Evolutionary conservation across 2,797 vertebrate species (phyloP).

Genomic region (Pangasius djambal): DNA sequence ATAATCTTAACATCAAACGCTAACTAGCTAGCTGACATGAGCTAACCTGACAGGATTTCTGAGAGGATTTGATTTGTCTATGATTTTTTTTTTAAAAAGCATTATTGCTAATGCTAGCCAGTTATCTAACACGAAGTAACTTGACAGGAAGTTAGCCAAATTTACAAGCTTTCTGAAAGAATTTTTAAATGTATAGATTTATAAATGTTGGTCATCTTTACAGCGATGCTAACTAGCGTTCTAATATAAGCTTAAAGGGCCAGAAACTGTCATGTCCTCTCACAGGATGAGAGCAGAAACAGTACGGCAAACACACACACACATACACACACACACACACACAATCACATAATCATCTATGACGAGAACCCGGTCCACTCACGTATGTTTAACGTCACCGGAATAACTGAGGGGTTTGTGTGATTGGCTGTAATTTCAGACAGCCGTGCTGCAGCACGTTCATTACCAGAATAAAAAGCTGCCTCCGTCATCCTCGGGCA

Average conservation of each 20-base stretch:
- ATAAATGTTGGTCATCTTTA: background rate
- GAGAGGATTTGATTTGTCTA: too few relatives aligned
- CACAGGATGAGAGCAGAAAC: background rate
- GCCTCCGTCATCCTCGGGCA: background rate
- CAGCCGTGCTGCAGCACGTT: background rate
- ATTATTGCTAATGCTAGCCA: background rate
- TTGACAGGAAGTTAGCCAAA: background rate
- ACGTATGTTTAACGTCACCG: background rate
- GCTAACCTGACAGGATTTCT: constrained; percentile 14
- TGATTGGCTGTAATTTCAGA: background rate
- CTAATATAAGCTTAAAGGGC: background rate
- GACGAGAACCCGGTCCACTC: background rate
- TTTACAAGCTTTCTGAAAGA: background rate
- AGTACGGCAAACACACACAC: background rate
- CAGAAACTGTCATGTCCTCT: background rate
- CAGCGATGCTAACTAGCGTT: background rate
- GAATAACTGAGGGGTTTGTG: background rate
- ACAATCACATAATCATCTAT: background rate
- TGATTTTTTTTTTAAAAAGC: background rate
- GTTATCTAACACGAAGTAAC: background rate
- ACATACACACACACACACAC: background rate
- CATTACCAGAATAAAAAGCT: constrained; percentile 40
- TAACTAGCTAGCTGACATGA: background rate
- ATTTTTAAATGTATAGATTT: background rate
- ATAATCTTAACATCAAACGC: background rate